Evolutionary conservation across 2,113 vertebrate genomes (phyloP).

Genomic region (Equus quagga): DNA sequence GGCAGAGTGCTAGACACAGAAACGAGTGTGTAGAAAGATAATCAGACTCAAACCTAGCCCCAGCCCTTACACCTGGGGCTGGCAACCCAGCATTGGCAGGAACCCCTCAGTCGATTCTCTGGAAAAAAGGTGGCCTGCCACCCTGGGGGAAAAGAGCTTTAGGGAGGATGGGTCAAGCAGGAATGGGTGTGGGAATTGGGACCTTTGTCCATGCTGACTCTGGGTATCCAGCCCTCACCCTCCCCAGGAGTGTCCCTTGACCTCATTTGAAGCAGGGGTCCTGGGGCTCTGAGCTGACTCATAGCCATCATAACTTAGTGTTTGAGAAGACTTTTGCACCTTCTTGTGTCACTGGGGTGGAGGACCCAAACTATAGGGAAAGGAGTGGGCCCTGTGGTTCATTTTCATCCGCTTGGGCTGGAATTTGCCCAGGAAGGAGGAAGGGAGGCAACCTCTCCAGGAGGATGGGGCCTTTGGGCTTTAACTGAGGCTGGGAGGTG

Average conservation of each 20-base stretch:
- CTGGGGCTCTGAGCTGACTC: conserved; percentile 49
- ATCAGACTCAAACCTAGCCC: background rate
- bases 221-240: conserved; percentile 27
- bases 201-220: conserved; percentile 65
- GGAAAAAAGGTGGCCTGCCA: background rate
- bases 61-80: background rate
- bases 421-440: conserved; percentile 72
- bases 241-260: conserved; percentile 28
- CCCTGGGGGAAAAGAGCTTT: background rate
- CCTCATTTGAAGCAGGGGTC: conserved; percentile 65
- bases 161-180: background rate
- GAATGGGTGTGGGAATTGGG: conserved; percentile 47
- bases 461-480: conserved; percentile 29
- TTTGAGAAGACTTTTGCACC: conserved; percentile 40
- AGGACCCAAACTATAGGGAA: conserved; percentile 17
- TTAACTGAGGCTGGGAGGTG: conserved; percentile 49
- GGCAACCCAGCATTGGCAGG: background rate
- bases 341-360: conserved; percentile 33
- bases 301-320: background rate
- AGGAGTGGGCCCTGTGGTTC: background rate
- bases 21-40: background rate
- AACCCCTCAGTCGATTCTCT: background rate
- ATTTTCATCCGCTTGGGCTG: conserved; percentile 51
- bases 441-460: background rate
- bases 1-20: background rate